phyloP scores from a whole-genome alignment of 2,888 invertebrate species.

The Chironomus riparius region DNA sequence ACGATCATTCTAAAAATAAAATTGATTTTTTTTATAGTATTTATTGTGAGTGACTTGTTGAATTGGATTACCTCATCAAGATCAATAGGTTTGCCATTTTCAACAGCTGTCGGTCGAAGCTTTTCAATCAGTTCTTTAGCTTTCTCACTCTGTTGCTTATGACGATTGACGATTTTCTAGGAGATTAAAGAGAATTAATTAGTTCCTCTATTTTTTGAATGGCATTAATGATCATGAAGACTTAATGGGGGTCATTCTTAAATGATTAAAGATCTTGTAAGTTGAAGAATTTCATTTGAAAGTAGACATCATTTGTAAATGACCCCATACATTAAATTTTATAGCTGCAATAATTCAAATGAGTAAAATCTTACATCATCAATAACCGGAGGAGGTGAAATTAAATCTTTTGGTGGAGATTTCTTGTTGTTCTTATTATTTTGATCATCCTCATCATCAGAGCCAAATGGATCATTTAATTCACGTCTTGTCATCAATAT shows the following conservation, averaged over 20 bases:
- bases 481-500: conserved; percentile 75
- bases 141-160: conserved; percentile 44
- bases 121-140: conserved; percentile 43
- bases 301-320: too few species aligned
- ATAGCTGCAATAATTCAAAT: too few species aligned
- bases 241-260: too few species aligned
- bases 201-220: not conserved
- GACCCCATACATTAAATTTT: too few species aligned
- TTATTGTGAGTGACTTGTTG: not conserved
- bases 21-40: not conserved
- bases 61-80: conserved; percentile 5
- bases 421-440: conserved; percentile 17
- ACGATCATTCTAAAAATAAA: conserved; percentile 58
- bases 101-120: conserved; percentile 34
- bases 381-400: conserved; percentile 25
- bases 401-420: conserved; percentile 13
- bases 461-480: conserved; percentile 81
- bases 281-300: too few species aligned
- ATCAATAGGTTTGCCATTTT: conserved; percentile 33
- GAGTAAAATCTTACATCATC: conserved; percentile 24
- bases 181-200: conserved; percentile 16
- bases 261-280: too few species aligned
- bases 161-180: conserved; percentile 42
- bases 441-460: conserved; percentile 73
- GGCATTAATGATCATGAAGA: too few species aligned